Conservation (phyloP, 2,113 vertebrate species). For the Malurus melanocephalus region DNA sequence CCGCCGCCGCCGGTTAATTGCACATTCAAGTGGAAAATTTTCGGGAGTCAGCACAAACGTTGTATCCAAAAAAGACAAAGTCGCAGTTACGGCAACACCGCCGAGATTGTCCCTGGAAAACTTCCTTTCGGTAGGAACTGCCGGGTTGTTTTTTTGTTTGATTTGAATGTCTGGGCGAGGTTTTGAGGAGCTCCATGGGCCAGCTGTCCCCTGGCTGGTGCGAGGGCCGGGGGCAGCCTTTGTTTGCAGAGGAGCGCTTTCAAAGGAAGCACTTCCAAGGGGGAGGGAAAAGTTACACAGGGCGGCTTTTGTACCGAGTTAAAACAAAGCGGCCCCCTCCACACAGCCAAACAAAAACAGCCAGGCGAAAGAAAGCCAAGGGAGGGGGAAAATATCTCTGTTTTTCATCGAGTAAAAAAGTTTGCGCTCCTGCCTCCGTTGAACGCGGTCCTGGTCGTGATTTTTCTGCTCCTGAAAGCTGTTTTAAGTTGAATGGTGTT, state of each 20-base stretch:
- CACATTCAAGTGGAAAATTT: slow-evolving; percentile 89
- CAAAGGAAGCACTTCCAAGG: slow-evolving; percentile 59
- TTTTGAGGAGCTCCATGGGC: background rate
- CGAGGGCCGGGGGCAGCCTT: slow-evolving; percentile 69
- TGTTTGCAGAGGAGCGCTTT: slow-evolving; percentile 64
- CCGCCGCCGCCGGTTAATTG: slow-evolving; percentile 85
- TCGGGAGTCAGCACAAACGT: slow-evolving; percentile 86
- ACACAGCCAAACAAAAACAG: background rate
- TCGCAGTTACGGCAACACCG: slow-evolving; percentile 81
- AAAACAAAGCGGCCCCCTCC: slow-evolving; percentile 26
- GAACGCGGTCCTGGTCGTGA: background rate
- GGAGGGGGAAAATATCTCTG: background rate
- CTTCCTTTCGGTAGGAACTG: slow-evolving; percentile 79
- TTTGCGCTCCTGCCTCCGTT: background rate
- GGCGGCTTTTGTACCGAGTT: slow-evolving; percentile 50
- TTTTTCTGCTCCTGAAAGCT: slow-evolving; percentile 53
- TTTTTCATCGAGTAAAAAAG: slow-evolving; percentile 23
- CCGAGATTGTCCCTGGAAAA: slow-evolving; percentile 78
- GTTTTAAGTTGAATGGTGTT: slow-evolving; percentile 67
- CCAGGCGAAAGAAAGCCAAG: background rate
- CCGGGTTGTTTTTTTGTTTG: background rate
- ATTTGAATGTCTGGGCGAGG: background rate
- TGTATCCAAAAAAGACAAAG: slow-evolving; percentile 87
- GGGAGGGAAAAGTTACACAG: slow-evolving; percentile 47
- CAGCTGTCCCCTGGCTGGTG: slow-evolving; percentile 17